Evolutionary conservation across 2,113 vertebrate species (phyloP).

Genomic region (Pedetes capensis): DNA sequence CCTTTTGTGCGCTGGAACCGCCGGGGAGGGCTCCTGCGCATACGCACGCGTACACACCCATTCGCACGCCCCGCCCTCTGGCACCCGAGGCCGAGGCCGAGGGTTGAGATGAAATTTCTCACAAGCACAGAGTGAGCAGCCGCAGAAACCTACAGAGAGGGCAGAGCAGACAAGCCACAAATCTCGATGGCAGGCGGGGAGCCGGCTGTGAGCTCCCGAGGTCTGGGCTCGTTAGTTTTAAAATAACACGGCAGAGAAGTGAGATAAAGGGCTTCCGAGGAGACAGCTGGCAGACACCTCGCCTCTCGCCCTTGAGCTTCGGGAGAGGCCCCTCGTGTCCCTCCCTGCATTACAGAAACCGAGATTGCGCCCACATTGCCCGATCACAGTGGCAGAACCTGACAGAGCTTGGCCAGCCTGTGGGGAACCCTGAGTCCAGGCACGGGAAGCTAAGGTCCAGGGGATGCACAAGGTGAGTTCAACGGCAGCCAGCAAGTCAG

Average conservation of each 20-base stretch:
- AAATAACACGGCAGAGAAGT: slow-evolving; percentile 66
- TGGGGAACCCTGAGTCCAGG: not conserved
- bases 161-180: slow-evolving; percentile 50
- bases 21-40: not conserved
- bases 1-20: not conserved
- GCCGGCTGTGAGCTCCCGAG: slow-evolving; percentile 19
- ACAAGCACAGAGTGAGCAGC: slow-evolving; percentile 17
- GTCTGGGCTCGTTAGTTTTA: slow-evolving; percentile 69
- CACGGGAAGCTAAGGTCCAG: not conserved
- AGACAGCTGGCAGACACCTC: slow-evolving; percentile 26
- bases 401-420: not conserved
- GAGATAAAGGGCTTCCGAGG: slow-evolving; percentile 57
- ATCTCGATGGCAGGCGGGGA: slow-evolving; percentile 41
- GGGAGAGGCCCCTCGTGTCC: not conserved
- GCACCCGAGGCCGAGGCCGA: not conserved
- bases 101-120: slow-evolving; percentile 22
- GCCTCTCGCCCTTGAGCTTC: not conserved
- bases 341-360: not conserved
- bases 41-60: not conserved
- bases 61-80: rapidly evolving
- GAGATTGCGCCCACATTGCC: not conserved
- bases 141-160: not conserved
- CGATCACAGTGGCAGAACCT: not conserved
- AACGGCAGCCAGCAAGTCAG: not conserved
- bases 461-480: not conserved